These are phyloP conservation scores for Meles meles DNA, from an alignment of 2,113 vertebrate genomes.

Conservation along the genomic window DNA sequence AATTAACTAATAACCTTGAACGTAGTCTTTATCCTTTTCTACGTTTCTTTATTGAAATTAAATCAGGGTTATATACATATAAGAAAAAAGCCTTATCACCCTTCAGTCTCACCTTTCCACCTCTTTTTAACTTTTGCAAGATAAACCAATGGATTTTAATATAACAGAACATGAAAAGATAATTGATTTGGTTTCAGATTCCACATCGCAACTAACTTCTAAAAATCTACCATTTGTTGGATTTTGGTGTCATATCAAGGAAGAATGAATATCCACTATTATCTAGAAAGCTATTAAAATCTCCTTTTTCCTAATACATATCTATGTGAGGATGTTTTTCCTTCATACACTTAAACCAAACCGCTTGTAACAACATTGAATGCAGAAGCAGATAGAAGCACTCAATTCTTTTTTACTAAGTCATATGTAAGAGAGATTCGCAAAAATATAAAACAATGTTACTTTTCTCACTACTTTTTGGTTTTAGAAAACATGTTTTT, in stretches of 20 bases:
- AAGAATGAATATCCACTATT: background rate
- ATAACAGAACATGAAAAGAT: background rate
- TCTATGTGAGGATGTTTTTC: background rate
- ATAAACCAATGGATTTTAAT: background rate
- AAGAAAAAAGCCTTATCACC: background rate
- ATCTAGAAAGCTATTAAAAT: background rate
- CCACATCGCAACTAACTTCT: background rate
- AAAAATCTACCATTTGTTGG: background rate
- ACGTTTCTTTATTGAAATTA: background rate
- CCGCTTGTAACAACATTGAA: background rate
- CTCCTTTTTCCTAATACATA: background rate
- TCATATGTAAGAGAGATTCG: background rate
- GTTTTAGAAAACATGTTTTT: background rate
- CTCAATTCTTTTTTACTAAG: background rate
- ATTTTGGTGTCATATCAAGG: background rate
- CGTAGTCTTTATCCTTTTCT: background rate
- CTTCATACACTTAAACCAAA: background rate
- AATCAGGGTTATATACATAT: background rate
- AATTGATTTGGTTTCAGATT: background rate
- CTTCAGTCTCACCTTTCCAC: background rate
- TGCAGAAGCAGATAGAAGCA: background rate
- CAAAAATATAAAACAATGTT: background rate
- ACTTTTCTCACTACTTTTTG: background rate
- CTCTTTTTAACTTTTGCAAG: background rate
- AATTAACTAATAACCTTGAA: background rate